phyloP scores from a whole-genome alignment of 1,140 invertebrate genomes.

The Habropoda laboriosa region DNA sequence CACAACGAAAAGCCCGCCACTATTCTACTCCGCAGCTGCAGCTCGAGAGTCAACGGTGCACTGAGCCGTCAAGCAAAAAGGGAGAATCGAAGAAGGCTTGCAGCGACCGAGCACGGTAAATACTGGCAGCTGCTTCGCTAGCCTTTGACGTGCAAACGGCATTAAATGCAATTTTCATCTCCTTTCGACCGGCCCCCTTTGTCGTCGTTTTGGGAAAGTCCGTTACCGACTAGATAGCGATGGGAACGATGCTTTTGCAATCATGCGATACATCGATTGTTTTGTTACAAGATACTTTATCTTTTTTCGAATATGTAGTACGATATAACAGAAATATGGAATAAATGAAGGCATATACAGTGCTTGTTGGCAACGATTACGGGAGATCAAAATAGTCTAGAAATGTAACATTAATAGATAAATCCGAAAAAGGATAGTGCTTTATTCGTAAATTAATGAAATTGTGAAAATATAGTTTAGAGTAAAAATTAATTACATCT shows the following conservation, averaged over 20 bases:
- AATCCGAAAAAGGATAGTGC: too few species aligned
- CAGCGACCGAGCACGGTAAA: slow-evolving; percentile 24
- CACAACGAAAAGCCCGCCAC: not conserved
- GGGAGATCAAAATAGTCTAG: too few species aligned
- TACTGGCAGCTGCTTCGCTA: slow-evolving; percentile 15
- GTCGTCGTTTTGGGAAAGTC: not conserved
- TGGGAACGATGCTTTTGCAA: not conserved
- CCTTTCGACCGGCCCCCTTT: not conserved
- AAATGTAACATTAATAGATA: too few species aligned
- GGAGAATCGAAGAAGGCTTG: slow-evolving; percentile 30
- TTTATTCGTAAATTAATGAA: too few species aligned
- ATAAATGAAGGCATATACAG: too few species aligned
- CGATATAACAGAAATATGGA: too few species aligned
- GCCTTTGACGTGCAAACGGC: not conserved
- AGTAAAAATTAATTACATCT: too few species aligned
- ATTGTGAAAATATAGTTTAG: too few species aligned
- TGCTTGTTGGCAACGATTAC: too few species aligned
- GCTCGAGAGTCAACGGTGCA: slow-evolving; percentile 18
- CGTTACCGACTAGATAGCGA: not conserved
- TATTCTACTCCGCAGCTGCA: not conserved
- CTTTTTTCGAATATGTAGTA: too few species aligned
- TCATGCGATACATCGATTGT: not conserved
- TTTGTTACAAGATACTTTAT: not conserved
- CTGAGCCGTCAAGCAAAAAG: slow-evolving; percentile 19
- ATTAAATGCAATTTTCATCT: slow-evolving; percentile 10